phyloP scores from a whole-genome alignment of 2,113 vertebrate species.

The Aramus guarauna region DNA sequence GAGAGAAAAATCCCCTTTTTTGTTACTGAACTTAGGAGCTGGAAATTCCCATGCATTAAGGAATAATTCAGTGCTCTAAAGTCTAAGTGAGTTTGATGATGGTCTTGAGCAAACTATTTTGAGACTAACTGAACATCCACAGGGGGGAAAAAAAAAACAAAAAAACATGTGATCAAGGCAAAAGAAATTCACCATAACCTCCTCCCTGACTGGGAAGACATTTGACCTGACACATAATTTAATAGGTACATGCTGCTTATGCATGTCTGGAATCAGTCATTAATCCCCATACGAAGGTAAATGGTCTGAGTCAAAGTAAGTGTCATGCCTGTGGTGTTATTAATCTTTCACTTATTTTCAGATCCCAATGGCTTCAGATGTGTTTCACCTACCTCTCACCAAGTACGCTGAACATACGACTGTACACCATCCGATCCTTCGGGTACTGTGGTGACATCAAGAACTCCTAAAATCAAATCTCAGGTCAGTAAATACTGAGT shows the following conservation, averaged over 20 bases:
- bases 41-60: not conserved
- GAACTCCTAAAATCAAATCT: conserved; percentile 69
- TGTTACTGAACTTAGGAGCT: not conserved
- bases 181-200: not conserved
- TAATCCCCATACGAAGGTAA: not conserved
- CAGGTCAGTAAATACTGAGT: not conserved
- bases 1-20: not conserved
- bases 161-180: not conserved
- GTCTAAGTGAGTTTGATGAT: not conserved
- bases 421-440: conserved; percentile 70
- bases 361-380: not conserved
- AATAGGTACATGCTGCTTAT: not conserved
- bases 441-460: conserved; percentile 77
- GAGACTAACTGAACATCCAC: not conserved
- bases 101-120: not conserved
- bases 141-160: fast-evolving
- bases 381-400: conserved; percentile 71
- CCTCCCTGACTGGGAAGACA: not conserved
- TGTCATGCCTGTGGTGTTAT: not conserved
- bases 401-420: conserved; percentile 60
- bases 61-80: not conserved
- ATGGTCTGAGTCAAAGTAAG: not conserved
- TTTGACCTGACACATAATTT: not conserved
- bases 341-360: not conserved
- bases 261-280: not conserved